Base-by-base conservation (phyloP, 2,113 vertebrate genomes). In the Perognathus longimembris region DNA sequence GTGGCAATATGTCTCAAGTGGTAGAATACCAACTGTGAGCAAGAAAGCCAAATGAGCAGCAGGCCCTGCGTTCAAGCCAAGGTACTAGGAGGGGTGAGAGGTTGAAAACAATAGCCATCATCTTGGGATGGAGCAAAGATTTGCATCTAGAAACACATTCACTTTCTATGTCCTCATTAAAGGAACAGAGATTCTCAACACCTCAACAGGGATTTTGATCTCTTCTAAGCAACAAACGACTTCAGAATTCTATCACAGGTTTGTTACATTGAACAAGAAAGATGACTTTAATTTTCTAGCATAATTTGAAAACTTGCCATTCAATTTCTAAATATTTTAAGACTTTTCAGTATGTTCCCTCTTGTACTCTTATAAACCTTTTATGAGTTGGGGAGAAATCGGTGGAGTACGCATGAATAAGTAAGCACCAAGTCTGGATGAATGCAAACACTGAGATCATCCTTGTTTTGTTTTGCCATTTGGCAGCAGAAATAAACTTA, bases 231-330 rank as follows among this genome's bases (percentile, higher is more conserved):
- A 89, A 88, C 10, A 14, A 88, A 71, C 17, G 76, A 66, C 78
- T 95, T 94, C 76, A 83, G 85, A 90, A 95, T 82, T 84, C 64
- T 76, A 88, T 87, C 61, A 24, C 36, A 87, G 73, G 21, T 89
- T 92, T 89, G 38, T 80, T 87, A 50, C 59, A 50, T 4, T 84
- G 61, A 95, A 85, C 42, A 73, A 90, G 64, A 97, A 96, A 91
- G 59, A 97, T 96, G 93, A 91, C 77, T 96, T 96, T 96, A 96
- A 97, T 97, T 96, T 95, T 95, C 95, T 34, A 89, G 76, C 73
- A 78, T 92, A 84, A 92, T 91, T 96, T 96, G 96, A 97, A 96
- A 95, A 94, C 93, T 89, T 96, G 94, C 96, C 96, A 96, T 91
- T 94, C 70, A 64, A 87, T 92, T 95, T 92, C 83, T 97, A 95